Evolutionary conservation across 2,888 invertebrate genomes (phyloP), one percentile per base, ranked within the genome.

Genomic region (Calameuta idolon): DNA sequence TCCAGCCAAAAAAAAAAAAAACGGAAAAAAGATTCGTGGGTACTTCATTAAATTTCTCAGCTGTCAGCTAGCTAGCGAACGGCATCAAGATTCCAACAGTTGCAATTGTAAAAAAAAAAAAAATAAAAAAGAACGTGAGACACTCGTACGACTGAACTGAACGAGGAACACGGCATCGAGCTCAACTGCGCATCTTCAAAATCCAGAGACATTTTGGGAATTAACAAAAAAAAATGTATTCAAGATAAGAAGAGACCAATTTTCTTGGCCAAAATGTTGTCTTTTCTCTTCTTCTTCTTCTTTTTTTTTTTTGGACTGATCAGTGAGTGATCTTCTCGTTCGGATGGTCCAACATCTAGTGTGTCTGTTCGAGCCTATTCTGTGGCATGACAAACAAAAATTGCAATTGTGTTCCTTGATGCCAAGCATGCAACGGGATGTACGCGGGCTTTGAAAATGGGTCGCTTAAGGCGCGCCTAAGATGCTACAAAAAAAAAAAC

Each of bases 381-480:
- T 34, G 31, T 34, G 71, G 33, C 31, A 3, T 34, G 71, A 34
- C 71, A 33, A 12, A 31, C 23, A 79, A 82, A 78, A 76, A 81
- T 83, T 86, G 84, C 80, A 85, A 79, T 81, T 81, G 74, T 69
- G 79, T 80, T 76, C 76, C 79, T 82, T 80, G 79, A 82, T 86
- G 81, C 82, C 79, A 81, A 80, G 80, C 76, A 76, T 81, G 76
- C 81, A 81, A 84, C 83, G 85, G 83, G 84, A 84, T 81, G 82
- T 81, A 80, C 82, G 83, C 82, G 83, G 83, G 85, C 87, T 83
- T 55, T 82, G 84, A 83, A 81, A 85, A 85, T 85, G 85, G 83
- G 84, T 81, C 80, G 82, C 83, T 81, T 83, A 85, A 77, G 83
- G 82, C 85, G 85, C 83, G 86, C 86, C 82, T 87, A 85, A 85